Evolutionary conservation across 2,888 invertebrate species (phyloP).

Genomic region (Megastigmus dorsalis): DNA sequence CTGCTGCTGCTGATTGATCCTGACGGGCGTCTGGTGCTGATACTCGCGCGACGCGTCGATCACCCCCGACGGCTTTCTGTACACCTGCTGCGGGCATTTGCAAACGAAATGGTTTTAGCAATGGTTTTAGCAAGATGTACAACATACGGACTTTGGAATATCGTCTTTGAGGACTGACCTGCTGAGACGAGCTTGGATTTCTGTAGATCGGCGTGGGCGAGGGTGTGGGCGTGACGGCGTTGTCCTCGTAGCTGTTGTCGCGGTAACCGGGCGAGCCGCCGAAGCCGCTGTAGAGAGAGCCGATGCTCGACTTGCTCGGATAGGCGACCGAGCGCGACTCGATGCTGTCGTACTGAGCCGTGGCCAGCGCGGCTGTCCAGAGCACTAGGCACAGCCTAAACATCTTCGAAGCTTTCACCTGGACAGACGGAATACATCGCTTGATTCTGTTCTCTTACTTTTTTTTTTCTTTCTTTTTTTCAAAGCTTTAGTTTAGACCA

Average conservation of each 20-base stretch:
- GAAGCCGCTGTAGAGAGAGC: slow-evolving; percentile 67
- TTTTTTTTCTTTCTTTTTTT: too few relatives aligned
- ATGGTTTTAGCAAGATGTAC: too few relatives aligned
- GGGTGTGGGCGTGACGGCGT: slow-evolving; percentile 72
- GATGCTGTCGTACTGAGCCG: slow-evolving; percentile 65
- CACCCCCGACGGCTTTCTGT: slow-evolving; percentile 62
- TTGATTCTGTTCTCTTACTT: too few relatives aligned
- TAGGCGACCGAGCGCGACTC: slow-evolving; percentile 67
- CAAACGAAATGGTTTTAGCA: background rate
- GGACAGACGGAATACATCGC: too few relatives aligned
- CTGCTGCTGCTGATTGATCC: slow-evolving; percentile 53
- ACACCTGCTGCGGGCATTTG: slow-evolving; percentile 60
- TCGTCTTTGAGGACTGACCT: slow-evolving; percentile 59
- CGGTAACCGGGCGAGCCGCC: slow-evolving; percentile 67
- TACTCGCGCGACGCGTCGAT: slow-evolving; percentile 59
- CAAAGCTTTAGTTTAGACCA: too few relatives aligned
- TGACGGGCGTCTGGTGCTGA: slow-evolving; percentile 58
- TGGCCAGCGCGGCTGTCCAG: slow-evolving; percentile 64
- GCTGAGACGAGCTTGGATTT: slow-evolving; percentile 55
- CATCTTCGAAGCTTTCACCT: slow-evolving; percentile 67
- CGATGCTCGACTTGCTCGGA: slow-evolving; percentile 67
- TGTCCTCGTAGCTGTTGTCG: slow-evolving; percentile 72
- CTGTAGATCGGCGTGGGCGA: slow-evolving; percentile 69
- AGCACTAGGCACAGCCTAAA: slow-evolving; percentile 67
- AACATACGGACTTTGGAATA: background rate